Percentiles rank a stretch among this genome's conserved stretches.
Conservation (phyloP, 2,113 vertebrate species). For the Microtus ochrogaster region DNA sequence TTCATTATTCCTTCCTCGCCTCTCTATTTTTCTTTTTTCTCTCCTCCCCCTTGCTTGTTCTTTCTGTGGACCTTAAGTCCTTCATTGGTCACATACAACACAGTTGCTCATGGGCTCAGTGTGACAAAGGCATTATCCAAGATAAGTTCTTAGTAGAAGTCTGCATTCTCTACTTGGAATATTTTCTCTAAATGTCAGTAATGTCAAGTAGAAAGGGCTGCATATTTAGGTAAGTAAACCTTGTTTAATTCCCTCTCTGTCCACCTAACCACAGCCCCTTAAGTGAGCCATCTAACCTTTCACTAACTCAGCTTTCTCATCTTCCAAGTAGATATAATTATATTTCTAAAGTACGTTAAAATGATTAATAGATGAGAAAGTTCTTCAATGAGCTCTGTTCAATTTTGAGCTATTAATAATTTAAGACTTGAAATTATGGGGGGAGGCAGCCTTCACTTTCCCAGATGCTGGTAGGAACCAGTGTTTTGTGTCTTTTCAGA, state of each 20-base stretch:
- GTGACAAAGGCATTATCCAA: not conserved
- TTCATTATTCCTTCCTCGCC: fast-evolving
- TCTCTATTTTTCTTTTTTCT: fast-evolving
- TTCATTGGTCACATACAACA: not conserved
- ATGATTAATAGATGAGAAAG: constrained; percentile 26
- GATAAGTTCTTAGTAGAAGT: not conserved
- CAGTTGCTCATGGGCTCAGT: not conserved
- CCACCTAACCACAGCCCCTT: not conserved
- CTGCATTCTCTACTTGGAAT: constrained; percentile 10
- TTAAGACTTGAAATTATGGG: not conserved
- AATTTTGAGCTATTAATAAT: constrained; percentile 40
- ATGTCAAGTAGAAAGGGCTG: not conserved
- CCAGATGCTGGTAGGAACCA: not conserved
- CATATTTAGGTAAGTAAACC: not conserved
- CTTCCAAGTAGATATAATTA: not conserved
- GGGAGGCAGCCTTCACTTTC: not conserved
- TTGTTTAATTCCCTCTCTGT: not conserved
- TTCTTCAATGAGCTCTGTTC: not conserved
- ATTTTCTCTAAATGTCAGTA: not conserved
- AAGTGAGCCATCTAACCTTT: not conserved
- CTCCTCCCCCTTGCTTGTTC: not conserved
- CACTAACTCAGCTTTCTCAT: not conserved
- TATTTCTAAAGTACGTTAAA: constrained; percentile 55
- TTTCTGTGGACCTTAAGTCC: not conserved
- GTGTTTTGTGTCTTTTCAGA: not conserved